phyloP scores from a whole-genome alignment of 2,888 invertebrate species.

The Phymatocera aterrima region DNA sequence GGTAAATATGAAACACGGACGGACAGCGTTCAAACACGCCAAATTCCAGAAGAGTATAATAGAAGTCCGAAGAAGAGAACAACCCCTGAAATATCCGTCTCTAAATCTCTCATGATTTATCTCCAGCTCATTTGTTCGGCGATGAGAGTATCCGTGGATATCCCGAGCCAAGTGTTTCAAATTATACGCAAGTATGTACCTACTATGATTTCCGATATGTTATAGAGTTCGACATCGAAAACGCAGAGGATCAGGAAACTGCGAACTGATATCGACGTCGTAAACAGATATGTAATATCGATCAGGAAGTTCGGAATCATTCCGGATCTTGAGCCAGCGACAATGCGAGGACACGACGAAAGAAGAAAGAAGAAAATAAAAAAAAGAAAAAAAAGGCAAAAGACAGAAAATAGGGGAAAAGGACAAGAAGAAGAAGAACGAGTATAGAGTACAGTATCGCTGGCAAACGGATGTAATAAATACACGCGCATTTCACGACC shows the following conservation, averaged over 20 bases:
- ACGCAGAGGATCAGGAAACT: neutral
- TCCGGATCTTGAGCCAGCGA: constrained; percentile 26
- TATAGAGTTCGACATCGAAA: too few species aligned
- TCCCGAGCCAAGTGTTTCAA: too few species aligned
- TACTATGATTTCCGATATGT: too few species aligned
- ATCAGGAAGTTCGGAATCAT: neutral
- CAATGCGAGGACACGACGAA: neutral
- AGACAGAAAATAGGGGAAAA: too few species aligned
- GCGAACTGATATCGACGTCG: neutral
- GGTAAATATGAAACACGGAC: neutral
- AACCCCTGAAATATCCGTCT: too few species aligned
- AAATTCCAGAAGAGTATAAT: neutral
- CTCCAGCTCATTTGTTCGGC: too few species aligned
- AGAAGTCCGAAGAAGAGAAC: too few species aligned
- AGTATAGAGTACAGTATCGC: neutral
- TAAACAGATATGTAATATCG: neutral
- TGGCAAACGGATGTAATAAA: constrained; percentile 40
- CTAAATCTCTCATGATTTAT: neutral
- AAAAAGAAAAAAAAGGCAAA: too few species aligned
- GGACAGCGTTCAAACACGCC: neutral
- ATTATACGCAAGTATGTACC: too few species aligned
- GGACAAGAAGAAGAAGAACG: neutral
- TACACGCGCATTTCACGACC: constrained; percentile 26
- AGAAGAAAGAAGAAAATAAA: neutral
- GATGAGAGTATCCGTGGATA: too few species aligned